Base-by-base conservation (phyloP, 2,113 vertebrate genomes). In the Pipra filicauda region DNA sequence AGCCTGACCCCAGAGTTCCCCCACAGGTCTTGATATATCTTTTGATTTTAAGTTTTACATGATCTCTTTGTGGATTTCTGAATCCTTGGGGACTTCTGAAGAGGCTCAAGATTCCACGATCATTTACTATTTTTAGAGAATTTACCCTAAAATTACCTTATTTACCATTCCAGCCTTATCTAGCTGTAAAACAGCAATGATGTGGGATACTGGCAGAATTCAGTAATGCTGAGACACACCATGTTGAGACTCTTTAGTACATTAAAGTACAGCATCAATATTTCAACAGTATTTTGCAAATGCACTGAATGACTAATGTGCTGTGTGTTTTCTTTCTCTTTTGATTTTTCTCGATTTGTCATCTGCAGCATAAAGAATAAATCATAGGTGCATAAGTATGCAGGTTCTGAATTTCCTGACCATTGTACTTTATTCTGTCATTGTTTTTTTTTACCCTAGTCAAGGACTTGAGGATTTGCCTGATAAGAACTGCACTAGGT, bases 291-390 rank as follows among this genome's bases (percentile, higher is more conserved):
- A 57, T 83, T 95, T 94, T 96, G 69, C 57, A 88, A 79, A 74
- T 70, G 57, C 48, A 71, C 35, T 12, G 3, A 75, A 62, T 90
- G 67, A 77, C 67, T 91, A 73, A 85, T 62, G 55, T 59, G 33
- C 70, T 71, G 54, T 79, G 37, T 76, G 43, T 95, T 83, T 93
- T 85, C 64, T 57, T 55, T 28, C 69, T 94, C 19, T 48, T 89
- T 91, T 85, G 74, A 61, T 94, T 94, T 91, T 91, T 70, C 61
- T 74, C 62, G 43, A 48, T 67, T 92, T 95, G 77, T 95, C 90
- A 39, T 85, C 59, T 61, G 43, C 15, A 2, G 48, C 65, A 65
- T 31, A 59, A 73, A 73, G 69, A 92, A 49, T 80, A 95, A 93
- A 64, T 94, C 58, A 30, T 3, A 86, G 89, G 61, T 93, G 65